Base-by-base conservation (phyloP, 2,888 invertebrate genomes). In the Embidobia sp. region DNA sequence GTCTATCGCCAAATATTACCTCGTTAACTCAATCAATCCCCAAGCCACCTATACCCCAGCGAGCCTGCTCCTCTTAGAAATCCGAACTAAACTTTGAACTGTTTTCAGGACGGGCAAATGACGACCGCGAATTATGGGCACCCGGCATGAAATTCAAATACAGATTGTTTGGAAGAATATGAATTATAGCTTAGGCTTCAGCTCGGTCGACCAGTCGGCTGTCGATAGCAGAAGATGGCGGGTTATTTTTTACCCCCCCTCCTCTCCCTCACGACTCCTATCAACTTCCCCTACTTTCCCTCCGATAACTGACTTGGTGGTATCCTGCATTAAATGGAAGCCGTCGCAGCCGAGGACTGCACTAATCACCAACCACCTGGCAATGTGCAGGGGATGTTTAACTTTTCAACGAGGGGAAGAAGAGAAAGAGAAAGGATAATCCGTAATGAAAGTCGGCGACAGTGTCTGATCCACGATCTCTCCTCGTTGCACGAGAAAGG, bases 361-460 rank as follows among this genome's bases (percentile, higher is more conserved):
- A 76, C 74, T 77, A 77, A 79, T 70, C 79, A 79, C 72, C 63
- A 51, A 73, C 77, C 73, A 79, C 77, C 77, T 74, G 63, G 77
- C 66, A 77, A 67, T 64, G 77, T 70, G 55, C 61, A 74, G 61
- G 77, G 79, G 79, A 75, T 79, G 77, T 79, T 79, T 79, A 79
- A 79, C 79, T 79, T 79, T 79, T 79, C 57, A 78, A 73, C 69
- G 64, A 69, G 67, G 73, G 70, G 74, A 57, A 57, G 57, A 70
- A 67, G 59, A 55, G 72, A 69, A 51, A 69, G 73, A 70, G 78
- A 73, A 67, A 78, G 77, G 80, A 79, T 81, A 81, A 81, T 80
- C 81, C 79, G 77, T 80, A 78, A 81, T 81, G 81, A 80, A 80
- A 79, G 80, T 80, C 79, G 67, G 76, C 79, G 80, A 80, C 79